Percentiles rank a stretch among this genome's conserved stretches.
Conservation (phyloP, 2,888 invertebrate species). For the Hydraecia micacea region DNA sequence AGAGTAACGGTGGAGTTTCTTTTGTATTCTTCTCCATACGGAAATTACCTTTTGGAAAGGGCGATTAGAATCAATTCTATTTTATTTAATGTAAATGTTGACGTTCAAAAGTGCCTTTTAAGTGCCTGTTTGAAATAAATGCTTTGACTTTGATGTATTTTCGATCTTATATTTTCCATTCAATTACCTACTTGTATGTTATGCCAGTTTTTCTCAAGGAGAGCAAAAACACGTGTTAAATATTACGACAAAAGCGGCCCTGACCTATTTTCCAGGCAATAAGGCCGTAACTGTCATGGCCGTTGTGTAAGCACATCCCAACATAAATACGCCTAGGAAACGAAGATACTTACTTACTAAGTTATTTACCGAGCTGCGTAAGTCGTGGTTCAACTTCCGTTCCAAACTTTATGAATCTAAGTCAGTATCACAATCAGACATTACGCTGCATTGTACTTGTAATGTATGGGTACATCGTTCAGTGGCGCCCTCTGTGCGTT, state of each 20-base stretch:
- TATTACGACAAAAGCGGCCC: constrained; percentile 20
- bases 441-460: constrained; percentile 26
- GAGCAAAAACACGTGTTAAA: constrained; percentile 17
- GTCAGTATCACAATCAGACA: constrained; percentile 29
- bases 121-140: background rate
- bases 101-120: background rate
- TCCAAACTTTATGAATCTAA: constrained; percentile 43
- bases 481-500: constrained; percentile 29
- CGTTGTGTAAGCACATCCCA: background rate
- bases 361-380: background rate
- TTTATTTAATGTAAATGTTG: background rate
- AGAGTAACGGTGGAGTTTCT: background rate
- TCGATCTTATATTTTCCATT: background rate
- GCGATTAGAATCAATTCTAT: background rate
- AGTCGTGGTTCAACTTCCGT: constrained; percentile 5
- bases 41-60: background rate
- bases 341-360: background rate
- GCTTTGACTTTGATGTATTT: background rate
- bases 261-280: constrained; percentile 38
- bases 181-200: background rate
- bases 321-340: background rate
- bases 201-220: constrained; percentile 15
- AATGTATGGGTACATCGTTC: constrained; percentile 23
- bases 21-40: background rate
- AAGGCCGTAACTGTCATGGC: constrained; percentile 10